Conservation (phyloP, 2,113 vertebrate genomes). For the Penelope pileata region DNA sequence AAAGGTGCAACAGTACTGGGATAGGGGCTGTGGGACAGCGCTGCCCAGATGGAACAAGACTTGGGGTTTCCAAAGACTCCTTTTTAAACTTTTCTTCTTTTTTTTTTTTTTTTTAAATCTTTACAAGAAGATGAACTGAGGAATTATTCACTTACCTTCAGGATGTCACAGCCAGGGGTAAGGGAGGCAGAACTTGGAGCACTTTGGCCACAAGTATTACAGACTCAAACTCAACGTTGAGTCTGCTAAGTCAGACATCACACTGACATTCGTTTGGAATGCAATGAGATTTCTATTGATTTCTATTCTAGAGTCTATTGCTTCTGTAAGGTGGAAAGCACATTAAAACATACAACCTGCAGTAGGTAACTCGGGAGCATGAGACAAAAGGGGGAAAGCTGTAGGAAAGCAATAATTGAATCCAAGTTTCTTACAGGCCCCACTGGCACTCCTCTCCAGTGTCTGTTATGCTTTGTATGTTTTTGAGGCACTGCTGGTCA, state of each 20-base stretch:
- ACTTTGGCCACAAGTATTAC: rapidly evolving
- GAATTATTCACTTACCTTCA: not conserved
- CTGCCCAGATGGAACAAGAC: rapidly evolving
- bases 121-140: not conserved
- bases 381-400: not conserved
- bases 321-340: not conserved
- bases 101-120: too few relatives aligned
- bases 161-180: not conserved
- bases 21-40: not conserved
- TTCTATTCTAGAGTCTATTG: too few relatives aligned
- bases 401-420: not conserved
- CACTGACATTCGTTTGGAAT: not conserved
- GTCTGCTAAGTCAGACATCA: not conserved
- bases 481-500: not conserved
- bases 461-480: not conserved
- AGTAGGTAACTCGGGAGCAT: not conserved
- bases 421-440: not conserved
- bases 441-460: rapidly evolving
- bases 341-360: rapidly evolving
- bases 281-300: rapidly evolving
- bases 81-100: too few relatives aligned
- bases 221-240: rapidly evolving
- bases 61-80: rapidly evolving
- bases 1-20: not conserved
- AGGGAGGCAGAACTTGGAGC: not conserved